Percentiles rank a stretch among this genome's conserved stretches.
Evolutionary conservation across 2,113 vertebrate species (phyloP).

Genomic region (Hyaena hyaena): DNA sequence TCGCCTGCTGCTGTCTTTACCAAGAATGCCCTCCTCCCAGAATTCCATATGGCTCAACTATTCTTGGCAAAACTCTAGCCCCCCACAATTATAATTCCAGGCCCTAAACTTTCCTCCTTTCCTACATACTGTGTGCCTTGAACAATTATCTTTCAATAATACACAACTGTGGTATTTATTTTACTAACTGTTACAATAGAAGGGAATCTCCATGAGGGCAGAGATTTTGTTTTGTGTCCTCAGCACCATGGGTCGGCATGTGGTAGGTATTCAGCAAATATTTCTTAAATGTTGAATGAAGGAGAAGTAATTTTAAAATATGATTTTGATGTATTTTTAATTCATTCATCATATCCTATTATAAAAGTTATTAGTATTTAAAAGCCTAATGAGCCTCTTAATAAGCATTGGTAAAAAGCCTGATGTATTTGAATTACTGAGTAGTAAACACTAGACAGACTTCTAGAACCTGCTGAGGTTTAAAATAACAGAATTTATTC

Average conservation of each 20-base stretch:
- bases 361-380: slow-evolving; percentile 58
- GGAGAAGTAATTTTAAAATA: slow-evolving; percentile 49
- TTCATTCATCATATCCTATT: slow-evolving; percentile 48
- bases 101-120: neutral
- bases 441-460: slow-evolving; percentile 55
- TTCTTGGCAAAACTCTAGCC: neutral
- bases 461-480: neutral
- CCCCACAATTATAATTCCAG: neutral
- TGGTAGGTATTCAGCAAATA: neutral
- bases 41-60: neutral
- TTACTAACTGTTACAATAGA: neutral
- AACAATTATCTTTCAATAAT: neutral
- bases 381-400: slow-evolving; percentile 64
- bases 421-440: slow-evolving; percentile 53
- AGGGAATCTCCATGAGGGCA: neutral
- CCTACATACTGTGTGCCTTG: neutral
- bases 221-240: neutral
- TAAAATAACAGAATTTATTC: slow-evolving; percentile 54
- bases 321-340: slow-evolving; percentile 55
- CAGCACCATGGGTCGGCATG: neutral
- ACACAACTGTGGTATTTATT: neutral
- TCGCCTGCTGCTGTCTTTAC: neutral
- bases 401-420: slow-evolving; percentile 57
- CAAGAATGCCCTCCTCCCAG: neutral
- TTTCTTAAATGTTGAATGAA: slow-evolving; percentile 53